These are phyloP conservation scores for Danio albolineatus DNA, from an alignment of 2,797 vertebrate species.

Conservation along the genomic window DNA sequence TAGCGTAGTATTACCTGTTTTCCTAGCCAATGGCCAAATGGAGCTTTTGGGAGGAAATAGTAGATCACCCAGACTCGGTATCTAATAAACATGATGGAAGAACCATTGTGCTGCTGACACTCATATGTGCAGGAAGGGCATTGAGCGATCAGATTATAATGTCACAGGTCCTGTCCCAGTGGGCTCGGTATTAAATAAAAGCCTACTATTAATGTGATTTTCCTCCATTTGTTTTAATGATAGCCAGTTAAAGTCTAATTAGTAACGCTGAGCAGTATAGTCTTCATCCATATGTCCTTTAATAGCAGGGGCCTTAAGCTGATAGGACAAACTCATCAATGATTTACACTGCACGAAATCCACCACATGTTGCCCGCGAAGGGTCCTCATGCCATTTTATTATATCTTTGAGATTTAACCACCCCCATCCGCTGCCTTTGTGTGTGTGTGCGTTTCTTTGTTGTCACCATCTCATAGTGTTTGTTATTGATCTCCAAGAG, in stretches of 20 bases:
- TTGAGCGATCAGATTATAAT: background rate
- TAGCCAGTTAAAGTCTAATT: background rate
- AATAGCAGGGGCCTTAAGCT: background rate
- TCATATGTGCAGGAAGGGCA: background rate
- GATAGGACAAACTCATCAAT: slow-evolving; percentile 23
- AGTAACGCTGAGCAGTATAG: background rate
- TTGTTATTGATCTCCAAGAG: slow-evolving; percentile 50
- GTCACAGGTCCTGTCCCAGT: background rate
- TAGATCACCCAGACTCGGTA: background rate
- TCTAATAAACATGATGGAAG: background rate
- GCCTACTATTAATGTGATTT: background rate
- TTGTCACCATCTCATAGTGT: slow-evolving; percentile 31
- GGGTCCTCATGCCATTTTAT: slow-evolving; percentile 30
- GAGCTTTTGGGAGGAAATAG: background rate
- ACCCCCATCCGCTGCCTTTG: background rate
- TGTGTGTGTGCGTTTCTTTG: slow-evolving; percentile 20
- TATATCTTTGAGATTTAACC: slow-evolving; percentile 29
- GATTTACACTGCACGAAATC: slow-evolving; percentile 22
- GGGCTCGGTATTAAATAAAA: slow-evolving; percentile 10
- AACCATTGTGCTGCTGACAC: background rate
- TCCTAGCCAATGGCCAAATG: background rate
- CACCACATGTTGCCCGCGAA: slow-evolving; percentile 30
- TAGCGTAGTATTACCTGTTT: background rate
- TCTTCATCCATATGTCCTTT: slow-evolving; percentile 3
- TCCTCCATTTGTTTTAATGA: background rate